These are phyloP conservation scores for Lymantria dispar DNA, from an alignment of 2,888 invertebrate genomes.

Conservation along the genomic window DNA sequence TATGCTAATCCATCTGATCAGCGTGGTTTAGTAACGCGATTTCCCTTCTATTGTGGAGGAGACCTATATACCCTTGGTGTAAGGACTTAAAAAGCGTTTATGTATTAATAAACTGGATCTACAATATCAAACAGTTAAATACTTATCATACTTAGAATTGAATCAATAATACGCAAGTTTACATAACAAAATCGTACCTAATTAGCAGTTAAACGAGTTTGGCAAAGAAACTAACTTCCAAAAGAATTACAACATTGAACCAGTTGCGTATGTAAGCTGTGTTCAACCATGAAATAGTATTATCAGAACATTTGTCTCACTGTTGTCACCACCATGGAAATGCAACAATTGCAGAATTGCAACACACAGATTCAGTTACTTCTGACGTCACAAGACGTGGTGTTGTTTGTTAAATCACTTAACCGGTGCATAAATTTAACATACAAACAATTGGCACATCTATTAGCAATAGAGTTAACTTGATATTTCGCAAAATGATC, in stretches of 20 bases:
- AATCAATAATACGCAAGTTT: conserved; percentile 12
- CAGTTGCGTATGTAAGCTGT: conserved; percentile 34
- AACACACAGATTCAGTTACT: conserved; percentile 6
- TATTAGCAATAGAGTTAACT: too few relatives aligned
- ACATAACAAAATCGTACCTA: conserved; percentile 20
- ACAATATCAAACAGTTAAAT: not conserved
- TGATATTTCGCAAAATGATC: too few relatives aligned
- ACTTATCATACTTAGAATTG: conserved; percentile 1
- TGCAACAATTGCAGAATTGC: conserved; percentile 20
- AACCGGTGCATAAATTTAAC: too few relatives aligned
- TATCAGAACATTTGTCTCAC: conserved; percentile 29
- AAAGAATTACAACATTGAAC: conserved; percentile 37
- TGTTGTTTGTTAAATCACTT: not conserved
- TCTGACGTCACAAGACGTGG: not conserved
- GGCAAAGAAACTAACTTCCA: conserved; percentile 20
- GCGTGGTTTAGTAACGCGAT: too few relatives aligned
- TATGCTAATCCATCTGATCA: too few relatives aligned
- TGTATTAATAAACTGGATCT: too few relatives aligned
- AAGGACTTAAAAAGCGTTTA: too few relatives aligned
- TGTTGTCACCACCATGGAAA: conserved; percentile 8
- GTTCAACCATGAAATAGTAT: conserved; percentile 41
- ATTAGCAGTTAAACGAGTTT: conserved; percentile 30
- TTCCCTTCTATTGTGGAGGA: too few relatives aligned
- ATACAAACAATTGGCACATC: too few relatives aligned
- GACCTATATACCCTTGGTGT: too few relatives aligned